Evolutionary conservation across 1,140 invertebrate species (phyloP).

Genomic region (Trachymyrmex septentrionalis): DNA sequence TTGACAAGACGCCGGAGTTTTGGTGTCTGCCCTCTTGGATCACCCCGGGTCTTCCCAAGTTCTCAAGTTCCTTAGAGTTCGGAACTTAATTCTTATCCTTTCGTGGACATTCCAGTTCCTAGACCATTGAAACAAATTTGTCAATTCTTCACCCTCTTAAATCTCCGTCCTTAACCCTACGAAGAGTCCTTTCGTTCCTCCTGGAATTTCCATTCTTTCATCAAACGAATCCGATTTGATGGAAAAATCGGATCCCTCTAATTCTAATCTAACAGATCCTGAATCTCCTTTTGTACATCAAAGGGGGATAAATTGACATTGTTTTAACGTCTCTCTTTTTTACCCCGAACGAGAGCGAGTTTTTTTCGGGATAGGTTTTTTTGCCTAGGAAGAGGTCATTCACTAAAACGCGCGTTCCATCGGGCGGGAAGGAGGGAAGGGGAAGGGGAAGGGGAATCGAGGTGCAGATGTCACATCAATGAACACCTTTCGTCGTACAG

Average conservation of each 20-base stretch:
- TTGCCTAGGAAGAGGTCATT: constrained; percentile 58
- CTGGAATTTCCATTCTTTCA: background rate
- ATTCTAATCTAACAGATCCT: background rate
- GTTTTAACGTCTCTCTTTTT: background rate
- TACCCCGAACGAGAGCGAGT: background rate
- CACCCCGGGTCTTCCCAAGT: background rate
- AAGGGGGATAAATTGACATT: constrained; percentile 14
- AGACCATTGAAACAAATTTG: background rate
- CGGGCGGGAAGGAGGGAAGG: background rate
- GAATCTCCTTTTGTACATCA: background rate
- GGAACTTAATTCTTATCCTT: background rate
- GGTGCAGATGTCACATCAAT: constrained; percentile 74
- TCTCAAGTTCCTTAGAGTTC: background rate
- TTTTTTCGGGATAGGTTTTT: constrained; percentile 31
- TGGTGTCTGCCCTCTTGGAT: background rate
- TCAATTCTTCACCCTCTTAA: constrained; percentile 10
- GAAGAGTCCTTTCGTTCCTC: background rate
- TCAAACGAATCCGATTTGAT: background rate
- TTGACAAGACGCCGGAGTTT: constrained; percentile 1
- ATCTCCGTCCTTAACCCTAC: background rate
- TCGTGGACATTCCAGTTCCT: background rate
- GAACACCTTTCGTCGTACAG: constrained; percentile 76
- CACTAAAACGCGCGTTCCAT: constrained; percentile 61
- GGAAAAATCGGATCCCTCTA: background rate
- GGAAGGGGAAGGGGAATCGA: background rate